Percentiles rank a stretch among this genome's conserved stretches.
Evolutionary conservation across 30 jellyfish, hydroid and myxozoan genomes (phyloP).

Genomic region (Phacellophora camtschatica): DNA sequence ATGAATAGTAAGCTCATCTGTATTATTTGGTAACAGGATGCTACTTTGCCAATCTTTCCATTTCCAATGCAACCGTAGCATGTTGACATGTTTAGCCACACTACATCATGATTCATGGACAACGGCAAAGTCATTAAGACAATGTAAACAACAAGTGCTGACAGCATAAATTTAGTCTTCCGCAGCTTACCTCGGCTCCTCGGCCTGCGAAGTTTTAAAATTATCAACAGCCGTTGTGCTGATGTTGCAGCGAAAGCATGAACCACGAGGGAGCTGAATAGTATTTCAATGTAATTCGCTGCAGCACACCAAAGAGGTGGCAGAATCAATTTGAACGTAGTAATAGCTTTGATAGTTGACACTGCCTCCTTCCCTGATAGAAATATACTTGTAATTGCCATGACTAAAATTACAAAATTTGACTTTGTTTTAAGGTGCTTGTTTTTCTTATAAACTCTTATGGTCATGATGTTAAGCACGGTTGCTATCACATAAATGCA

Average conservation of each 20-base stretch:
- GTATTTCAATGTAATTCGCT: slow-evolving; percentile 2
- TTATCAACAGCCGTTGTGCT: slow-evolving; percentile 17
- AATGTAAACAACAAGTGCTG: background rate
- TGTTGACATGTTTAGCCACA: background rate
- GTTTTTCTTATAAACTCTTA: background rate
- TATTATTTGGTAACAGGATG: background rate
- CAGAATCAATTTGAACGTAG: background rate
- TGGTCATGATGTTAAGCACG: background rate
- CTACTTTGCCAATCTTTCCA: background rate
- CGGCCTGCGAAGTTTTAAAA: slow-evolving; percentile 22
- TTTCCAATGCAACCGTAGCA: background rate
- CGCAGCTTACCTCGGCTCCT: slow-evolving; percentile 2
- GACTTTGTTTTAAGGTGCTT: slow-evolving; percentile 26
- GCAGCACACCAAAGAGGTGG: background rate
- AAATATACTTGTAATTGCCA: slow-evolving; percentile 11
- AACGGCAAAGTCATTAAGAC: background rate
- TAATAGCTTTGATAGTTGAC: background rate
- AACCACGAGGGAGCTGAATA: background rate
- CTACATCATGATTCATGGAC: background rate
- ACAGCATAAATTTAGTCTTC: background rate
- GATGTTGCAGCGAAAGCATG: slow-evolving; percentile 36
- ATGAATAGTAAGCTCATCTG: background rate
- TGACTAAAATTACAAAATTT: slow-evolving; percentile 10
- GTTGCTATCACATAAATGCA: background rate
- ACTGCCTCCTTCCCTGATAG: slow-evolving; percentile 9